Evolutionary conservation across 2,888 invertebrate species (phyloP).

Genomic region (Polyommatus iphigenia): DNA sequence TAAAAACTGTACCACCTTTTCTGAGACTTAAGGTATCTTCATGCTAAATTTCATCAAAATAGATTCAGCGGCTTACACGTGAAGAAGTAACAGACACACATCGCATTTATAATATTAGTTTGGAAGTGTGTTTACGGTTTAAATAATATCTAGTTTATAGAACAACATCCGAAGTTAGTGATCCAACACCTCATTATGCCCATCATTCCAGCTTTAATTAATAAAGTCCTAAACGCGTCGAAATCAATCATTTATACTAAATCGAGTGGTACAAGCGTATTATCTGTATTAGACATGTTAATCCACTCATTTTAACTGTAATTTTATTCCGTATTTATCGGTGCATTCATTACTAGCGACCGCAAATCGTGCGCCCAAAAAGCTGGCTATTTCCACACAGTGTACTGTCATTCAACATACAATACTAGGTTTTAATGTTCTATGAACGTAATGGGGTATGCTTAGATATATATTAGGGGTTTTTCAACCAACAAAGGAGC

Average conservation of each 20-base stretch:
- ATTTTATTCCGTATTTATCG: conserved; percentile 81
- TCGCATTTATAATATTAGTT: no score
- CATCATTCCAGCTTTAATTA: conserved; percentile 31
- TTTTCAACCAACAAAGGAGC: no score
- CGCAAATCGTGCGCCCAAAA: conserved; percentile 79
- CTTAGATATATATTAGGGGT: background rate
- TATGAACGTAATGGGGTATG: conserved; percentile 2
- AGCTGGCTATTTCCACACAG: conserved; percentile 69
- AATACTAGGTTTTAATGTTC: conserved; percentile 36
- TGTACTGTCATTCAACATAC: conserved; percentile 44
- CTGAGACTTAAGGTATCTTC: background rate
- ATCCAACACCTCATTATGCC: background rate
- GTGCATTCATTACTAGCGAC: conserved; percentile 78
- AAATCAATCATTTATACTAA: conserved; percentile 73
- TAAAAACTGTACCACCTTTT: background rate
- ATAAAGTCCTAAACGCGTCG: conserved; percentile 32
- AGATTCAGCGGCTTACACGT: background rate
- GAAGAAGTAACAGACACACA: background rate
- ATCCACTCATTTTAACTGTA: conserved; percentile 81
- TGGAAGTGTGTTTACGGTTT: no score
- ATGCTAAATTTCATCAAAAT: background rate
- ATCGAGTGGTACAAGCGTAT: conserved; percentile 71
- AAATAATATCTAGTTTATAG: background rate
- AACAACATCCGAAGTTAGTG: background rate
- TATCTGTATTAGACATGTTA: conserved; percentile 81